Evolutionary conservation across 2,113 vertebrate genomes (phyloP).

Genomic region (Hemichromis elongatus): DNA sequence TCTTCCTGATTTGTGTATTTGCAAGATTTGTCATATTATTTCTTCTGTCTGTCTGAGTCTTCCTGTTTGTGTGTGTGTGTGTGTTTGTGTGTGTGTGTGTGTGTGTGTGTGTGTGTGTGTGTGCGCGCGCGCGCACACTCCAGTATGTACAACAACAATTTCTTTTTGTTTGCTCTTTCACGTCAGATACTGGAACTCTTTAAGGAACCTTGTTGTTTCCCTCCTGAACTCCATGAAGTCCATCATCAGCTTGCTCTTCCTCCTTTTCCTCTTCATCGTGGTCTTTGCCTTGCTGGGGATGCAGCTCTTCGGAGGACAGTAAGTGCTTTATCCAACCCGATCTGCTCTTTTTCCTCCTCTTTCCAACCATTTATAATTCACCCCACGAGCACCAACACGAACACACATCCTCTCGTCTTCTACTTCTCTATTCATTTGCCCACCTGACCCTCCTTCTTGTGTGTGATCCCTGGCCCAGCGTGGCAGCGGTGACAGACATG

Average conservation of each 20-base stretch:
- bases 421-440: not conserved
- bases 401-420: not conserved
- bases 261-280: constrained; percentile 98
- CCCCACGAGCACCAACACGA: not conserved
- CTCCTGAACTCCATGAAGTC: constrained; percentile 98
- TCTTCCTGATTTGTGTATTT: not conserved
- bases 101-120: not conserved
- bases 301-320: constrained; percentile 99
- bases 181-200: constrained; percentile 92
- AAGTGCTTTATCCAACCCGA: constrained; percentile 56
- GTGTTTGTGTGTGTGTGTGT: not conserved
- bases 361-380: not conserved
- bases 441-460: not conserved
- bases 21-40: not conserved
- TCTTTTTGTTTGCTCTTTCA: not conserved
- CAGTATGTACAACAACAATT: not conserved
- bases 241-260: constrained; percentile 96
- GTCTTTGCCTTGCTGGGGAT: constrained; percentile 96
- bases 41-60: not conserved
- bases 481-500: constrained; percentile 22
- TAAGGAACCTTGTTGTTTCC: constrained; percentile 94
- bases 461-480: constrained; percentile 24
- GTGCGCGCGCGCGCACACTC: too few relatives aligned
- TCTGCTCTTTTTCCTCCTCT: not conserved
- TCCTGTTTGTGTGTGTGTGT: not conserved